Evolutionary conservation across 1,140 invertebrate species (phyloP).

Genomic region (Drosophila serrata): DNA sequence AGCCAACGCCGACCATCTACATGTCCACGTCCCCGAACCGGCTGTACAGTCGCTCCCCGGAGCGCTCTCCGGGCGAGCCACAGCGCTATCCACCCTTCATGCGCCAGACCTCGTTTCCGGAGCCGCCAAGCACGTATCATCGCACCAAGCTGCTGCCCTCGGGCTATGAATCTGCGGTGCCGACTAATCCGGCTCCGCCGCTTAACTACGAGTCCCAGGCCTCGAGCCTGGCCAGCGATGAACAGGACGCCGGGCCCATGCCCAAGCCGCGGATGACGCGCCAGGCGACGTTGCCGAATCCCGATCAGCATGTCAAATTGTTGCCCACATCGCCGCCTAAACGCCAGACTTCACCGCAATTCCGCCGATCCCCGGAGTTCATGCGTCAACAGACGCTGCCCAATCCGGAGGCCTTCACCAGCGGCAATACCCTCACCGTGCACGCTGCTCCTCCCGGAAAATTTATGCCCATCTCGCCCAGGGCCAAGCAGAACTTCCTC

Average conservation of each 20-base stretch:
- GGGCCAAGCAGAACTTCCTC: slow-evolving; percentile 84
- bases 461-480: slow-evolving; percentile 83
- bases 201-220: slow-evolving; percentile 71
- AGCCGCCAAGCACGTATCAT: slow-evolving; percentile 68
- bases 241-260: slow-evolving; percentile 56
- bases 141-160: slow-evolving; percentile 76
- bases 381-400: slow-evolving; percentile 83
- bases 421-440: slow-evolving; percentile 77
- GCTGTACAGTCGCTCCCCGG: slow-evolving; percentile 81
- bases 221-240: slow-evolving; percentile 67
- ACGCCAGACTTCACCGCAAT: slow-evolving; percentile 82
- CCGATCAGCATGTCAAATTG: slow-evolving; percentile 83
- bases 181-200: slow-evolving; percentile 28
- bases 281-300: slow-evolving; percentile 84
- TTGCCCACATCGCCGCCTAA: slow-evolving; percentile 84
- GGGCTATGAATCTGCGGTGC: slow-evolving; percentile 17
- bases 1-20: slow-evolving; percentile 78
- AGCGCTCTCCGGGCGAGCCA: slow-evolving; percentile 79
- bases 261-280: slow-evolving; percentile 80
- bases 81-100: slow-evolving; percentile 84
- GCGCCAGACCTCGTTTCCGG: slow-evolving; percentile 81
- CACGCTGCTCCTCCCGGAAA: slow-evolving; percentile 71
- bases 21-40: slow-evolving; percentile 85
- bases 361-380: slow-evolving; percentile 83
- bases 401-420: slow-evolving; percentile 80